These are phyloP conservation scores for Riptortus pedestris DNA, from an alignment of 1,140 invertebrate species.

Conservation along the genomic window DNA sequence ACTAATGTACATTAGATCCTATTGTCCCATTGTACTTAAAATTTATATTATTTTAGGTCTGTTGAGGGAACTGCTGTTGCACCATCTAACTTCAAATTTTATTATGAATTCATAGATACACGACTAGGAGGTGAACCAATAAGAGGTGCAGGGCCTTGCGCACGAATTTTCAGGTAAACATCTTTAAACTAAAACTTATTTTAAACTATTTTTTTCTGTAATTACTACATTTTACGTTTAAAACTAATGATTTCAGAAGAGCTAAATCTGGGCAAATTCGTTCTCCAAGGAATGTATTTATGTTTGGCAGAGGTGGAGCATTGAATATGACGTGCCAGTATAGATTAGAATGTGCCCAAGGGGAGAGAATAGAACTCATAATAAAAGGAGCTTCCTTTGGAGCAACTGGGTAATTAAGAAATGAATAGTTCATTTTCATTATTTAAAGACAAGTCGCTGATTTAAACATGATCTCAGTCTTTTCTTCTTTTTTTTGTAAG, in stretches of 20 bases:
- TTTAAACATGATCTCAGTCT: too few species aligned
- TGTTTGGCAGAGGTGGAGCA: slow-evolving; percentile 66
- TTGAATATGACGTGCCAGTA: slow-evolving; percentile 62
- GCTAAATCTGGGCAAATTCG: slow-evolving; percentile 47
- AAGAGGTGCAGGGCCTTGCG: slow-evolving; percentile 35
- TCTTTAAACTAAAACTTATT: too few species aligned
- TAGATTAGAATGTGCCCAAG: slow-evolving; percentile 56
- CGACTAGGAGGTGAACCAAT: slow-evolving; percentile 51
- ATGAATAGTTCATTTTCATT: too few species aligned
- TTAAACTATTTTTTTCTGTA: too few species aligned
- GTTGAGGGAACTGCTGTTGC: slow-evolving; percentile 43
- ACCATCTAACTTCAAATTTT: slow-evolving; percentile 34
- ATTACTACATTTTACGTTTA: too few species aligned
- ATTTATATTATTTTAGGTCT: slow-evolving; percentile 18
- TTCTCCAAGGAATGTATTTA: slow-evolving; percentile 65
- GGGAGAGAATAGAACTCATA: slow-evolving; percentile 51
- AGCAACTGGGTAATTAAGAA: slow-evolving; percentile 45
- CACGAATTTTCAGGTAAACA: slow-evolving; percentile 44
- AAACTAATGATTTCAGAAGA: slow-evolving; percentile 4
- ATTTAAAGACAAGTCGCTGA: too few species aligned
- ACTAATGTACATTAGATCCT: too few species aligned
- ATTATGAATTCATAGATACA: slow-evolving; percentile 78
- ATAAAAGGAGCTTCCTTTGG: slow-evolving; percentile 63
- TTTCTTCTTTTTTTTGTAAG: too few species aligned
- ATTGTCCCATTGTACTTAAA: too few species aligned